A percentile compares a stretch with the other conserved stretches of the same genome.
Evolutionary conservation across 1,140 invertebrate genomes (phyloP).

Genomic region (Bathynomus jamesi): DNA sequence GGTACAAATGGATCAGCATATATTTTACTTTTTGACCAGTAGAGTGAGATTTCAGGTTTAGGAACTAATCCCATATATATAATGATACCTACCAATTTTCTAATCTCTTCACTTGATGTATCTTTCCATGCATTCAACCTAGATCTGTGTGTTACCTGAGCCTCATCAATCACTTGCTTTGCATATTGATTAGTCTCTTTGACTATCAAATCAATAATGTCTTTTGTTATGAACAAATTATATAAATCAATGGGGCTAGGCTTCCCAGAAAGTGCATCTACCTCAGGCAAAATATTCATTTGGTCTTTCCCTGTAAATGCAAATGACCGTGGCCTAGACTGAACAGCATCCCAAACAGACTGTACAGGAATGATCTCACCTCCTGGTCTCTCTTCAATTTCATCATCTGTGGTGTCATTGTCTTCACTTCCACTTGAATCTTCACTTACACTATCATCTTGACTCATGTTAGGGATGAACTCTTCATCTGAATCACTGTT

Average conservation of each 20-base stretch:
- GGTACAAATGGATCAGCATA: too few relatives aligned
- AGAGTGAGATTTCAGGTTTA: too few relatives aligned
- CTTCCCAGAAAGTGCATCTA: background rate
- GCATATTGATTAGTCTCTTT: background rate
- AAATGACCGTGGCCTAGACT: background rate
- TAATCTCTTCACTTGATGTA: conserved; percentile 5
- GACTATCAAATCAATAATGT: conserved; percentile 14
- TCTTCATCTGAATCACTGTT: too few relatives aligned
- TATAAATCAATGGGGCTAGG: conserved; percentile 14
- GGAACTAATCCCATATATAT: too few relatives aligned
- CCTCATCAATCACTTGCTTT: conserved; percentile 14
- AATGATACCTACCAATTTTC: conserved; percentile 5
- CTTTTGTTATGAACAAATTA: conserved; percentile 7
- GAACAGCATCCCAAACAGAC: background rate
- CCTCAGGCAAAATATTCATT: background rate
- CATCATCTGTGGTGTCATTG: too few relatives aligned
- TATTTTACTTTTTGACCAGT: too few relatives aligned
- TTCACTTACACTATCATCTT: too few relatives aligned
- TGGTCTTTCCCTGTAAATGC: background rate
- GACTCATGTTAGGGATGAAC: too few relatives aligned
- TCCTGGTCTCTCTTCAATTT: too few relatives aligned
- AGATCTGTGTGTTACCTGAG: conserved; percentile 3
- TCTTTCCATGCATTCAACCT: conserved; percentile 12
- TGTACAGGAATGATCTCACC: too few relatives aligned
- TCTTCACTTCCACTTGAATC: too few relatives aligned